Evolutionary conservation across 2,113 vertebrate genomes (phyloP).

Genomic region (Taxidea taxus): DNA sequence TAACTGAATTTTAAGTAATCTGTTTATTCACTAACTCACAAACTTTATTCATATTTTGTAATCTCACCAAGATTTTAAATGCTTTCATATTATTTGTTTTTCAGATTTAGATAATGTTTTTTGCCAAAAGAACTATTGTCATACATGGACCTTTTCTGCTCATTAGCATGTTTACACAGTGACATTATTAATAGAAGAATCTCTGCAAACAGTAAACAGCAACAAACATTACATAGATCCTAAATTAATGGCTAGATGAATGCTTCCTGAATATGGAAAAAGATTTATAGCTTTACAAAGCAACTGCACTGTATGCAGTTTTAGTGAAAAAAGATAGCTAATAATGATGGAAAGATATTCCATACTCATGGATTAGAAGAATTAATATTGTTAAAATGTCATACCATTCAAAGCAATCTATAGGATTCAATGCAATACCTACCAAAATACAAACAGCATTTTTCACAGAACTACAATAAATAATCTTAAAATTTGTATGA

Average conservation of each 20-base stretch:
- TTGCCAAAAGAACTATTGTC: background rate
- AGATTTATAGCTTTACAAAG: constrained; percentile 1
- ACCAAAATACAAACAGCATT: background rate
- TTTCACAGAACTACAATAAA: background rate
- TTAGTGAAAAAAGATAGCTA: background rate
- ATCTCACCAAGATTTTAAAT: background rate
- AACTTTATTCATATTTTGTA: background rate
- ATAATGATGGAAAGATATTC: background rate
- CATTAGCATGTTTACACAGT: background rate
- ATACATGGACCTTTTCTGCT: background rate
- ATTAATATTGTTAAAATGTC: background rate
- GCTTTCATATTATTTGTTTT: background rate
- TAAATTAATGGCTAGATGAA: background rate
- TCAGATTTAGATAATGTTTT: background rate
- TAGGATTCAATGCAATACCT: background rate
- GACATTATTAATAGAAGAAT: background rate
- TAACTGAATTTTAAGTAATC: background rate
- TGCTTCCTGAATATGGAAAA: background rate
- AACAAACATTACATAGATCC: background rate
- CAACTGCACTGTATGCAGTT: background rate
- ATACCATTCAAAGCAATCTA: background rate
- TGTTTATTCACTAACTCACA: background rate
- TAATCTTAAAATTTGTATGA: background rate
- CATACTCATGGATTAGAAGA: background rate
- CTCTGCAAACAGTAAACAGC: background rate